Evolutionary conservation across 2,888 invertebrate species (phyloP).

Genomic region (Gymnocheta viridis): DNA sequence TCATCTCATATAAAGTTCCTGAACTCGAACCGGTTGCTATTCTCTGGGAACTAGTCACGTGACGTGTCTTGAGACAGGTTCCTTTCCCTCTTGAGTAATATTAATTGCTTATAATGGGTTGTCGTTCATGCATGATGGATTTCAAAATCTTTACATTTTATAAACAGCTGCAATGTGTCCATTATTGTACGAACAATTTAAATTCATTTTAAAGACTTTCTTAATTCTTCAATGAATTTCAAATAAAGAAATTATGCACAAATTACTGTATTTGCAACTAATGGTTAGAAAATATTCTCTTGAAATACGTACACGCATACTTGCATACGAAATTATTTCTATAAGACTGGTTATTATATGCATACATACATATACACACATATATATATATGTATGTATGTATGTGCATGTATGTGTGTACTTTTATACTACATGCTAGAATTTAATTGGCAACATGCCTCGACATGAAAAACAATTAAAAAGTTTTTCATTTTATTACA

Average conservation of each 20-base stretch:
- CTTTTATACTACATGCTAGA: not conserved
- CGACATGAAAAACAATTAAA: slow-evolving; percentile 57
- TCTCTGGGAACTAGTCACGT: too few relatives aligned
- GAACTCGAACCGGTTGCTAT: too few relatives aligned
- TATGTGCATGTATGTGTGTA: too few relatives aligned
- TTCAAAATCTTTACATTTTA: slow-evolving; percentile 4
- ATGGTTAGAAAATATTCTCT: not conserved
- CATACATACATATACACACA: not conserved
- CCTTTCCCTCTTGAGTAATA: not conserved
- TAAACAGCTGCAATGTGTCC: slow-evolving; percentile 44
- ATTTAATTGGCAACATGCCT: slow-evolving; percentile 64
- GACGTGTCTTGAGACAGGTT: too few relatives aligned
- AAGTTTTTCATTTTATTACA: slow-evolving; percentile 49
- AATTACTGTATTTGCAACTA: not conserved
- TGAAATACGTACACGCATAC: not conserved
- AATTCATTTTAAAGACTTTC: slow-evolving; percentile 16
- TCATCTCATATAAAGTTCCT: too few relatives aligned
- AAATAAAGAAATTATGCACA: slow-evolving; percentile 32
- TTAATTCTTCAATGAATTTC: not conserved
- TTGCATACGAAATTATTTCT: not conserved
- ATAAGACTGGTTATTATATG: not conserved
- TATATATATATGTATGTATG: too few relatives aligned
- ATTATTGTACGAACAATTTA: not conserved
- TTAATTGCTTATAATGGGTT: slow-evolving; percentile 5
- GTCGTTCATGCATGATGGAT: slow-evolving; percentile 13